phyloP scores from a whole-genome alignment of 2,797 vertebrate species.

The Margarornis squamiger region DNA sequence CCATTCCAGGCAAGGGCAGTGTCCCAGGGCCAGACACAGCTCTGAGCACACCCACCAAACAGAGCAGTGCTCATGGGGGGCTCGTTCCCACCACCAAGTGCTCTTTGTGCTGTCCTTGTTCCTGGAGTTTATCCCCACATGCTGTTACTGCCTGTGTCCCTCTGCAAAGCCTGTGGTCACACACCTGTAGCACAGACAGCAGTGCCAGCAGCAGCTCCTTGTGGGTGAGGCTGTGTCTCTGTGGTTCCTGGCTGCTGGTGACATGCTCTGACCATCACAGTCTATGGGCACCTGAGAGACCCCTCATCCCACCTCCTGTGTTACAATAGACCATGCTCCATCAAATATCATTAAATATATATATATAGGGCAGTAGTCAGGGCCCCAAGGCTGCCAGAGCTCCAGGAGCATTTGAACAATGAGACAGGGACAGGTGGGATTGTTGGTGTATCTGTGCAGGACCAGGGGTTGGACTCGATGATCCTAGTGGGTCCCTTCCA shows the following conservation, averaged over 20 bases:
- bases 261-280: background rate
- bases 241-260: background rate
- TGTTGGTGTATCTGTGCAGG: fast-evolving
- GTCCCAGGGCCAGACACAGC: background rate
- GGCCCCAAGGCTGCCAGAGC: background rate
- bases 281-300: background rate
- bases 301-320: background rate
- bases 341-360: background rate
- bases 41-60: fast-evolving
- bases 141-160: background rate
- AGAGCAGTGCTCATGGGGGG: background rate
- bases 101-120: background rate
- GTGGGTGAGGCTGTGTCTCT: background rate
- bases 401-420: background rate
- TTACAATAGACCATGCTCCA: background rate
- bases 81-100: background rate
- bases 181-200: no score
- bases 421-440: background rate
- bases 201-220: background rate
- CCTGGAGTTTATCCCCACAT: background rate
- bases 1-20: background rate
- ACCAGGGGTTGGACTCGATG: background rate
- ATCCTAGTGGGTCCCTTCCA: background rate
- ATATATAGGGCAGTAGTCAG: background rate
- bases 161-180: background rate